A percentile compares a stretch with the other conserved stretches of the same genome.
These are phyloP conservation scores for Acanthurus lineatus DNA, from an alignment of 2,797 vertebrate genomes.

Conservation along the genomic window DNA sequence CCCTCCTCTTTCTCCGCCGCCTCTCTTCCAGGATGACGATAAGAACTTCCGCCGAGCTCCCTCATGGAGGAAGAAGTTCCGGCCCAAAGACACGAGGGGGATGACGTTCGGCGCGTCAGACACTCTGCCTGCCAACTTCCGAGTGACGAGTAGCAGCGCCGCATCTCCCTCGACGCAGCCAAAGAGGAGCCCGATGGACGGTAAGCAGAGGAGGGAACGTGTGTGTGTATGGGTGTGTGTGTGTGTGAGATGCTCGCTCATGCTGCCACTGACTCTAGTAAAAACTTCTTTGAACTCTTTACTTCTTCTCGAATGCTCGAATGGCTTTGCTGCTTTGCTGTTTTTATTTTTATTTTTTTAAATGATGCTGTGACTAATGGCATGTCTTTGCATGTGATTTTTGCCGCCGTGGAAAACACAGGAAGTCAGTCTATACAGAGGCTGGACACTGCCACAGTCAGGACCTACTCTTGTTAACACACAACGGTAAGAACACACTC, in stretches of 20 bases:
- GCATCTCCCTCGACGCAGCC: constrained; percentile 93
- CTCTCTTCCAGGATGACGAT: constrained; percentile 90
- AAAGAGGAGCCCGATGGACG: constrained; percentile 97
- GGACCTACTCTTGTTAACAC: constrained; percentile 98
- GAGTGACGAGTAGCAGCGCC: constrained; percentile 90
- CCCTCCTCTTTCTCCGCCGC: background rate
- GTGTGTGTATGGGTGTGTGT: constrained; percentile 24
- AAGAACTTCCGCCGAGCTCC: constrained; percentile 97
- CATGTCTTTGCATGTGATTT: constrained; percentile 93
- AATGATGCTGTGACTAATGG: constrained; percentile 88
- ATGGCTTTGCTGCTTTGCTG: constrained; percentile 64
- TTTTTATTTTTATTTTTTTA: constrained; percentile 1
- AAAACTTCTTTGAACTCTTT: constrained; percentile 7
- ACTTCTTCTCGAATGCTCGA: constrained; percentile 54
- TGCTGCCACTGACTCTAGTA: background rate
- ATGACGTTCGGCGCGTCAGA: constrained; percentile 91
- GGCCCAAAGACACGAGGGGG: constrained; percentile 96
- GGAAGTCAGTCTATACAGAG: constrained; percentile 94
- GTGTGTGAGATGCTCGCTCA: background rate
- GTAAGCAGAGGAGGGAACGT: constrained; percentile 78
- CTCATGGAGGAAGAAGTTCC: constrained; percentile 98
- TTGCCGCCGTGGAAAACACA: constrained; percentile 81
- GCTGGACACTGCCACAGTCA: constrained; percentile 96
- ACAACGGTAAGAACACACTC: constrained; percentile 79
- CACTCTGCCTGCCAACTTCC: constrained; percentile 96